These are phyloP conservation scores for Pemphredon lugubris DNA, from an alignment of 2,888 invertebrate species.

Conservation along the genomic window DNA sequence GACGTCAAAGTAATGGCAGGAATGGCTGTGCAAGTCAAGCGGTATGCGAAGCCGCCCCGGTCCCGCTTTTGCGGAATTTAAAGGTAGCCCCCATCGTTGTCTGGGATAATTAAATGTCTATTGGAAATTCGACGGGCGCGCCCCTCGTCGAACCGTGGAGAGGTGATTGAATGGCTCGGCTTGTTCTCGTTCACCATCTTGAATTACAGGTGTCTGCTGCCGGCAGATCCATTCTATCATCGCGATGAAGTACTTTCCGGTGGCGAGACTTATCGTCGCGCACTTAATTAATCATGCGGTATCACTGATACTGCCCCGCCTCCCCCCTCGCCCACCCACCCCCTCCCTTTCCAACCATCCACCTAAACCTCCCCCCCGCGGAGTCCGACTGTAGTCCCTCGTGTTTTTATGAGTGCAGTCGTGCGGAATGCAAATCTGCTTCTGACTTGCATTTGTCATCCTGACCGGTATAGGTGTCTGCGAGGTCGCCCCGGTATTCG, in stretches of 20 bases:
- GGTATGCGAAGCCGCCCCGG: slow-evolving; percentile 29
- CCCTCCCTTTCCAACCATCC: no score
- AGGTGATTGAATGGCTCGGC: slow-evolving; percentile 59
- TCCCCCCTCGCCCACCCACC: no score
- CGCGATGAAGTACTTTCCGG: slow-evolving; percentile 52
- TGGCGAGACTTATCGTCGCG: slow-evolving; percentile 47
- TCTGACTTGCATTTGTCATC: slow-evolving; percentile 59
- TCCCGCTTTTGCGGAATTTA: slow-evolving; percentile 48
- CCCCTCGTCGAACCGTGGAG: slow-evolving; percentile 42
- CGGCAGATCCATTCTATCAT: slow-evolving; percentile 65
- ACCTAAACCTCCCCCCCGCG: no score
- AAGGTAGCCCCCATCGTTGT: slow-evolving; percentile 49
- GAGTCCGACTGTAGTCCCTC: slow-evolving; percentile 14
- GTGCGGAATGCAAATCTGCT: slow-evolving; percentile 51
- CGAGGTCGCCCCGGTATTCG: not conserved
- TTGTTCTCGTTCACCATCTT: slow-evolving; percentile 52
- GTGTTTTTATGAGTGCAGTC: slow-evolving; percentile 32
- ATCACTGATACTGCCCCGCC: slow-evolving; percentile 50
- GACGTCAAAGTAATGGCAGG: slow-evolving; percentile 32
- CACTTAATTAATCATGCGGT: slow-evolving; percentile 63
- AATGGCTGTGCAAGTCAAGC: slow-evolving; percentile 5
- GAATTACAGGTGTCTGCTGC: slow-evolving; percentile 63
- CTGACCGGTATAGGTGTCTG: slow-evolving; percentile 13
- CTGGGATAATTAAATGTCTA: slow-evolving; percentile 64
- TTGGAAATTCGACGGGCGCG: slow-evolving; percentile 57